Evolutionary conservation across 2,113 vertebrate species (phyloP), one percentile per base, ranked within the genome.

Genomic region (Ciconia boyciana): DNA sequence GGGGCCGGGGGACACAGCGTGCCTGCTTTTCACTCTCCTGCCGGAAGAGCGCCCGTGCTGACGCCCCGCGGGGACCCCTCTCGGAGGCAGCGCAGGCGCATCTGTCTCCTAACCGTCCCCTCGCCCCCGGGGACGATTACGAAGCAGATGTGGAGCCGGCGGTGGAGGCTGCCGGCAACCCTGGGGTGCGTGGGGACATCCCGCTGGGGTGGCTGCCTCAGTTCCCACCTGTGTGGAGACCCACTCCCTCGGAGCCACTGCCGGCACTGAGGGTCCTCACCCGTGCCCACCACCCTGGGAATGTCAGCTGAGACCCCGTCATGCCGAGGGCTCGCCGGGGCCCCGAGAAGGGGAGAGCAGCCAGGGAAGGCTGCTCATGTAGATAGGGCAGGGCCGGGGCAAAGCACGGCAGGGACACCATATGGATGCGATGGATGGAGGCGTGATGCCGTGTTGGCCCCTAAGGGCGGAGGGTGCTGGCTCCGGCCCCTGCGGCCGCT

Each of bases 51-150:
- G 2, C 32, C 72, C 61, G 20, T n/a, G 74, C 96, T n/a, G 48
- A 92, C 13, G 22, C 87, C 96, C 79, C 20, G 7, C 24, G 44
- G 75, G 87, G 90, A 36, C 51, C 76, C 78, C 62, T 77, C 95
- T 78, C 8, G 21, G 87, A 90, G 79, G 80, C 34, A 3, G 31
- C 39, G 8, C 20, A 25, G 77, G 82, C 55, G 25, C 96, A 83
- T 95, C 94, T 97, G 96, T 92, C 96, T 96, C 97, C 87, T 97
- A 95, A 96, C 57, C 60, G 70, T 94, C 72, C 94, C 96, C 92
- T 83, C 8, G 26, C 58, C 89, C 75, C 55, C 2, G 77, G 95
- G 96, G 93, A 91, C 26, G 87, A 75, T 95, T 95, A 94, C 1
- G 92, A 97, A 95, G 92, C 96, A 93, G 97, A 97, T 95, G 96